Evolutionary conservation across 2,113 vertebrate species (phyloP).

Genomic region (Zapornia atra): DNA sequence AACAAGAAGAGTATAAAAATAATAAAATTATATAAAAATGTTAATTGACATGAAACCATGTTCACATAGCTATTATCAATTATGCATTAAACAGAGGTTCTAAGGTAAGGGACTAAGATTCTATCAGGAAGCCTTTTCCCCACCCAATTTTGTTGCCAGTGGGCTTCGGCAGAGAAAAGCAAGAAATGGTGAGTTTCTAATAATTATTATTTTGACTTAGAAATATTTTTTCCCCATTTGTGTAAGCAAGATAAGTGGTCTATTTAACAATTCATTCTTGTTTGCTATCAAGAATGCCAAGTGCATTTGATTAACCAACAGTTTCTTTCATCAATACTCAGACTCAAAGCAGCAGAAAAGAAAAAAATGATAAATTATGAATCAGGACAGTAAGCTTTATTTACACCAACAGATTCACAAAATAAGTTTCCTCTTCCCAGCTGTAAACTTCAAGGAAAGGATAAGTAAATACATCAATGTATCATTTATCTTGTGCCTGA

Average conservation of each 20-base stretch:
- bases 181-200: not conserved
- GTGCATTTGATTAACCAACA: not conserved
- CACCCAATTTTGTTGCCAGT: not conserved
- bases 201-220: not conserved
- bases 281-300: not conserved
- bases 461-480: slow-evolving; percentile 19
- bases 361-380: not conserved
- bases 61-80: not conserved
- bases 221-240: not conserved
- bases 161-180: not conserved
- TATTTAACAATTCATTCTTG: not conserved
- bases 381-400: not conserved
- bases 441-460: slow-evolving; percentile 10
- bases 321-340: not conserved
- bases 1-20: not conserved
- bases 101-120: not conserved
- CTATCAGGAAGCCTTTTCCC: not conserved
- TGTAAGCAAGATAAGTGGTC: not conserved
- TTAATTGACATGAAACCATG: not conserved
- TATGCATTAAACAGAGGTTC: not conserved
- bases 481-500: slow-evolving; percentile 51
- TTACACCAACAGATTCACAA: not conserved
- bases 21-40: not conserved
- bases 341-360: not conserved
- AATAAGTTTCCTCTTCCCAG: not conserved